Evolutionary conservation across 2,888 invertebrate species (phyloP).

Genomic region (Acanthosepion lycidas): DNA sequence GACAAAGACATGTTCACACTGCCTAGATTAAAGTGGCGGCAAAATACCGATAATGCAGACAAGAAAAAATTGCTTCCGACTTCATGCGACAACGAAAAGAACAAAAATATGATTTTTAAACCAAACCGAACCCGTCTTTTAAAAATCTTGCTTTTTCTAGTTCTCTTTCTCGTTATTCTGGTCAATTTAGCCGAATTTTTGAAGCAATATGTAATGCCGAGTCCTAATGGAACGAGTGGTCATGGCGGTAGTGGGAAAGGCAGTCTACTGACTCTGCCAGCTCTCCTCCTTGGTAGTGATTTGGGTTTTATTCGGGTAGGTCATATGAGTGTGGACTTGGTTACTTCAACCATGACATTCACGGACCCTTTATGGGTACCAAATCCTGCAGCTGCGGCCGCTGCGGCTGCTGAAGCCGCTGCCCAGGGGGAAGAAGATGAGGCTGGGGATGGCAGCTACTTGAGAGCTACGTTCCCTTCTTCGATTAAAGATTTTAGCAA

Average conservation of each 20-base stretch:
- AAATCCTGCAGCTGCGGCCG: not conserved
- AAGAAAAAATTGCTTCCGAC: not conserved
- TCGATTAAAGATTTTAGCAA: not conserved
- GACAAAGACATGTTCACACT: not conserved
- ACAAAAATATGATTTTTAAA: not conserved
- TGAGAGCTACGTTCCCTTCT: slow-evolving; percentile 2
- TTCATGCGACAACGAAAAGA: not conserved
- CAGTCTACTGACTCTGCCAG: not conserved
- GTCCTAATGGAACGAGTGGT: not conserved
- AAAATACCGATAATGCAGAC: not conserved
- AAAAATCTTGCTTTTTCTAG: slow-evolving; percentile 13
- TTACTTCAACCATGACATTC: slow-evolving; percentile 36
- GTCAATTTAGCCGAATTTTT: slow-evolving; percentile 23
- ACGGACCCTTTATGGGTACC: slow-evolving; percentile 41
- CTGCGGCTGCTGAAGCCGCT: not conserved
- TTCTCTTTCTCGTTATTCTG: slow-evolving; percentile 23
- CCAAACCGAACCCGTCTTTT: not conserved
- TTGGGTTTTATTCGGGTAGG: not conserved
- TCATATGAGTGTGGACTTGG: slow-evolving; percentile 33
- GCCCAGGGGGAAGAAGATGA: slow-evolving; percentile 44
- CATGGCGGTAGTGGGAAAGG: not conserved
- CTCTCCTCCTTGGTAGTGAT: not conserved
- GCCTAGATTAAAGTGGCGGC: not conserved
- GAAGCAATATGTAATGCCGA: not conserved
- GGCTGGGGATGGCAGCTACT: slow-evolving; percentile 38